A percentile compares a stretch with the other conserved stretches of the same genome.
Conservation (phyloP, 2,797 vertebrate genomes). For the Rallus crepitans region DNA sequence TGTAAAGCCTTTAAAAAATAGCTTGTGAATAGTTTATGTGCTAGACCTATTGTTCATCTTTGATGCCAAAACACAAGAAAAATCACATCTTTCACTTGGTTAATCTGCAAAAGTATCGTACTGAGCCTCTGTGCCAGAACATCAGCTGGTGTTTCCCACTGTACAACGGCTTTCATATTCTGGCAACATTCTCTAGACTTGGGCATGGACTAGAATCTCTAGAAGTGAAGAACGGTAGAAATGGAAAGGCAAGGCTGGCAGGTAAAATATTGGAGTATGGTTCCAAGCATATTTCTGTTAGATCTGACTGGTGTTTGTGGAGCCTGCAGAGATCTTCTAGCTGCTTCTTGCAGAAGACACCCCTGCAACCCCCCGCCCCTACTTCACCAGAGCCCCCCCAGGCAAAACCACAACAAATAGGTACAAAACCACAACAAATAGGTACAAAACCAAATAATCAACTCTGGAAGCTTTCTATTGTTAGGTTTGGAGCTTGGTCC, state of each 20-base stretch:
- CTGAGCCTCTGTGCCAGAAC: not conserved
- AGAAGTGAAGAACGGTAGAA: not conserved
- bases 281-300: not conserved
- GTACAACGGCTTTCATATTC: not conserved
- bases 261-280: not conserved
- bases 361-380: too few species aligned
- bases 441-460: not conserved
- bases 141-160: not conserved
- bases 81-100: accelerated
- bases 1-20: not conserved
- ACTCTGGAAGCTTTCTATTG: not conserved
- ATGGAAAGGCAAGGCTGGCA: not conserved
- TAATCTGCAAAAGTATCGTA: not conserved
- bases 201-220: not conserved
- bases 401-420: too few species aligned
- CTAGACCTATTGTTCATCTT: not conserved
- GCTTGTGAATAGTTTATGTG: not conserved
- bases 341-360: too few species aligned
- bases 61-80: not conserved
- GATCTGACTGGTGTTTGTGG: not conserved
- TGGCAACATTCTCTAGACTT: not conserved
- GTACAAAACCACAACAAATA: too few species aligned
- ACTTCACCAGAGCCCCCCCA: too few species aligned
- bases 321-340: too few species aligned
- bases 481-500: not conserved